Evolutionary conservation across 2,113 vertebrate species (phyloP).

Genomic region (Eclectus roratus): DNA sequence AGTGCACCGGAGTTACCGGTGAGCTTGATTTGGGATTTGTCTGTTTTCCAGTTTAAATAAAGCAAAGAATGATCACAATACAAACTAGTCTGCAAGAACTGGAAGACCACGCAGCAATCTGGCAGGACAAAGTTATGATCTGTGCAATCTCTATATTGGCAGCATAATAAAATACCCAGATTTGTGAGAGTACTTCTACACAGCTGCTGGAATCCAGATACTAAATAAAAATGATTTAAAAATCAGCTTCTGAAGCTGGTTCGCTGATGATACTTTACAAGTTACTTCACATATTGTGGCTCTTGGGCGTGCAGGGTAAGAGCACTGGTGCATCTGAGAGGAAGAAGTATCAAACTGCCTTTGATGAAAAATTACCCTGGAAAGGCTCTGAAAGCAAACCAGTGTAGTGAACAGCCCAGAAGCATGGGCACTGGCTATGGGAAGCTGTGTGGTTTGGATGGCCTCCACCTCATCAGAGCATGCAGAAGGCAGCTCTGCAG

Average conservation of each 20-base stretch:
- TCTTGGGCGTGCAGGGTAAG: neutral
- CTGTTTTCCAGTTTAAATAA: neutral
- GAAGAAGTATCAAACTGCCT: neutral
- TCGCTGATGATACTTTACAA: neutral
- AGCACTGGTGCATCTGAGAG: neutral
- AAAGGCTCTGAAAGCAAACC: neutral
- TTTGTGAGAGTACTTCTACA: neutral
- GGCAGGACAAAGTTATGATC: neutral
- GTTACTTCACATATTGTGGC: neutral
- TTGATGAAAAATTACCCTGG: neutral
- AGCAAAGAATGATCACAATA: neutral
- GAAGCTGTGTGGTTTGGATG: neutral
- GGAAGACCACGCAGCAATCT: neutral
- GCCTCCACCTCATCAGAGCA: neutral
- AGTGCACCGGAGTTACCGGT: neutral
- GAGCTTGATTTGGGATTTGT: neutral
- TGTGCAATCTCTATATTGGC: neutral
- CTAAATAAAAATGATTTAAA: neutral
- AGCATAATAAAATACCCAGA: neutral
- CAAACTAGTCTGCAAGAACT: neutral
- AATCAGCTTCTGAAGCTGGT: neutral
- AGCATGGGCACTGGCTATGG: fast-evolving
- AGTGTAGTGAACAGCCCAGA: neutral
- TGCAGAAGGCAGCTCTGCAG: neutral
- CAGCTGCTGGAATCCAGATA: neutral